Evolutionary conservation across 2,797 vertebrate genomes (phyloP).

Genomic region (Harpagifer antarcticus): DNA sequence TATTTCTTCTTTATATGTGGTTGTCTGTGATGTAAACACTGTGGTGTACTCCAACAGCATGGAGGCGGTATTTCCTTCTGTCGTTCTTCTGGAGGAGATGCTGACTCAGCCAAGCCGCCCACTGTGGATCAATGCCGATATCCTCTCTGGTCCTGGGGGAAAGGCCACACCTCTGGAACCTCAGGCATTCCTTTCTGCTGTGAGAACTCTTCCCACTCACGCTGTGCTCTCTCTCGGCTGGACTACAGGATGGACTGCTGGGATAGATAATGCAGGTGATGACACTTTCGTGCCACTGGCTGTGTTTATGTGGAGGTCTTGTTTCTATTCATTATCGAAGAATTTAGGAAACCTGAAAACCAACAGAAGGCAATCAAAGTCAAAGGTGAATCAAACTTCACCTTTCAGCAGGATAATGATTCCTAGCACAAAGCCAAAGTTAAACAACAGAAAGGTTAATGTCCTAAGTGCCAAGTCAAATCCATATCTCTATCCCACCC

Average conservation of each 20-base stretch:
- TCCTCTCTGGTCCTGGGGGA: conserved; percentile 90
- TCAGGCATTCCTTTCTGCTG: conserved; percentile 72
- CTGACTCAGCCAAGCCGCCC: conserved; percentile 74
- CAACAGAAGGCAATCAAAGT: too few relatives aligned
- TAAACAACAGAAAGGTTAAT: too few relatives aligned
- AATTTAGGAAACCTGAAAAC: too few relatives aligned
- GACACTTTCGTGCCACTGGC: too few relatives aligned
- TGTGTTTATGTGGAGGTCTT: neutral
- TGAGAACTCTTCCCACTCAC: conserved; percentile 76
- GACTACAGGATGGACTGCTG: conserved; percentile 89
- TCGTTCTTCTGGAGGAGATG: conserved; percentile 82
- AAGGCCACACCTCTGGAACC: conserved; percentile 77
- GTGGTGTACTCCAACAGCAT: conserved; percentile 73
- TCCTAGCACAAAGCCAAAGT: too few relatives aligned
- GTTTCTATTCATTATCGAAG: neutral
- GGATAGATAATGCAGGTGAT: conserved; percentile 85
- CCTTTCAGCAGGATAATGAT: too few relatives aligned
- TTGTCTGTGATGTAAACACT: neutral
- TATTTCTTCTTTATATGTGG: neutral
- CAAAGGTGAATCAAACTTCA: too few relatives aligned
- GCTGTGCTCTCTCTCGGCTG: conserved; percentile 92
- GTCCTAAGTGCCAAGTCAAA: too few relatives aligned
- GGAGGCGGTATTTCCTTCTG: conserved; percentile 82
- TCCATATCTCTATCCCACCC: too few relatives aligned
- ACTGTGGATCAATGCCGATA: conserved; percentile 93